These are phyloP conservation scores for Actias luna DNA, from an alignment of 2,888 invertebrate species.

Conservation along the genomic window DNA sequence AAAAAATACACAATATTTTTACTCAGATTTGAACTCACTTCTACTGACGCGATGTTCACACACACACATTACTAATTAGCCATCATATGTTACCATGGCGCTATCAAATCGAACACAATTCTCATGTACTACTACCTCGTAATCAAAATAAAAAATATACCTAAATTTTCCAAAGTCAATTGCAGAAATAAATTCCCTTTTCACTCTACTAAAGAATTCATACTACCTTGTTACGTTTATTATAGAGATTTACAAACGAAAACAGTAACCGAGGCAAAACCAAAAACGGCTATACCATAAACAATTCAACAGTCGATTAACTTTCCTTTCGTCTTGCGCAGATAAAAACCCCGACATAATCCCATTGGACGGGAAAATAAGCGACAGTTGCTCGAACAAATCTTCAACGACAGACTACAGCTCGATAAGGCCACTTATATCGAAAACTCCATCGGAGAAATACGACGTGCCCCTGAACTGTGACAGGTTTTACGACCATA, in stretches of 20 bases:
- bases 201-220: background rate
- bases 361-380: slow-evolving; percentile 73
- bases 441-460: slow-evolving; percentile 62
- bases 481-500: slow-evolving; percentile 65
- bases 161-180: no score
- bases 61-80: no score
- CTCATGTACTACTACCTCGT: no score
- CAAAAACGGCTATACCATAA: background rate
- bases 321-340: slow-evolving; percentile 29
- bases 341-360: slow-evolving; percentile 79
- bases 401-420: slow-evolving; percentile 73
- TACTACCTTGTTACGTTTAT: background rate
- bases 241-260: background rate
- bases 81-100: no score
- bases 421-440: slow-evolving; percentile 66
- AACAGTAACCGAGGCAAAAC: background rate
- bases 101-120: no score
- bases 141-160: no score
- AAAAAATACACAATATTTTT: no score
- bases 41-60: no score
- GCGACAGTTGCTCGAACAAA: slow-evolving; percentile 73
- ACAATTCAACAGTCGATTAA: slow-evolving; percentile 7
- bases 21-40: no score
- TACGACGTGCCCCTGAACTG: slow-evolving; percentile 61
- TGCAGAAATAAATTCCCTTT: background rate